Base-by-base conservation (phyloP, 2,797 vertebrate genomes). In the Iguana delicatissima region DNA sequence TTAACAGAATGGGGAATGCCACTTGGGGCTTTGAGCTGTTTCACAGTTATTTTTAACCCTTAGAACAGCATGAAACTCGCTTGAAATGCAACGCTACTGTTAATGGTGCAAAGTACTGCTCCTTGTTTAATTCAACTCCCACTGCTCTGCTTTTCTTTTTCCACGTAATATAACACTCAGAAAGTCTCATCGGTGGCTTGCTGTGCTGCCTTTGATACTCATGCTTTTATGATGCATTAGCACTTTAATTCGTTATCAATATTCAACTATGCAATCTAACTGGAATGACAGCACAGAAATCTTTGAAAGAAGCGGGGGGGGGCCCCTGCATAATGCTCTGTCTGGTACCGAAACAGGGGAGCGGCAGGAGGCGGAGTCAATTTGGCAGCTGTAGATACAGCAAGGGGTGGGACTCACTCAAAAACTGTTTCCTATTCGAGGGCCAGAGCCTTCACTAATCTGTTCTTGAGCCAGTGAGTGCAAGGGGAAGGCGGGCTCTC, bases 381-480 rank as follows among this genome's bases (percentile, higher is more conserved):
- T 88, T 84, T 59, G 38, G 73, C 73, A 76, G 80, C 69, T 83
- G 72, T n/a, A 29, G n/a, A 67, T 52, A 87, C 7, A 81, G 57
- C 42, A 35, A 64, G 67, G 42, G 80, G 89, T 29, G n/a, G 89
- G 52, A n/a, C n/a, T 64, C 24, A 67, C 26, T 87, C n/a, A 77
- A 32, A 87, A 57, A 16, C 72, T 59, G 59, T 57, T 81, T 87
- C n/a, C 80, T 18, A 22, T 88, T 79, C 59, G 90, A 91, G 46
- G 46, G 67, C 12, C 29, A 69, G 4, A 57, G 62, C 55, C 62
- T 57, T 91, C 90, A 79, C 74, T 91, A 80, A 88, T 57, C 62
- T 55, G 46, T n/a, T 46, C 73, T 14, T 13, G 62, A 84, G 42
- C 89, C 90, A 91, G n/a, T 35, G 90, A 62, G 89, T 90, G 73